Percentiles rank a stretch among this genome's conserved stretches.
Conservation (phyloP, 2,113 vertebrate genomes). For the Corythoichthys intestinalis region DNA sequence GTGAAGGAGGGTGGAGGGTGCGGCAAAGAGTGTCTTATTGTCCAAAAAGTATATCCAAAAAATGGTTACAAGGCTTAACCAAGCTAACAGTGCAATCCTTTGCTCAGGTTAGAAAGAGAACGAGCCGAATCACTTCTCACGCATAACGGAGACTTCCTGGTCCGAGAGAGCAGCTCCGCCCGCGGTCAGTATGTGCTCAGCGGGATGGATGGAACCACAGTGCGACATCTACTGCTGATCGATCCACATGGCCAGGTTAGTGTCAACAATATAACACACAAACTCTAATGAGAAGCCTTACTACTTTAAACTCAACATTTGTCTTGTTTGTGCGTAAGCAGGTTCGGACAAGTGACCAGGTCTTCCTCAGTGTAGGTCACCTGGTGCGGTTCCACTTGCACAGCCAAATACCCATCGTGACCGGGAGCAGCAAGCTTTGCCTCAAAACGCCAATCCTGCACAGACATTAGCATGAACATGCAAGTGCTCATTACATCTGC, state of each 20-base stretch:
- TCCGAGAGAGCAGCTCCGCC: conserved; percentile 84
- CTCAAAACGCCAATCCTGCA: conserved; percentile 81
- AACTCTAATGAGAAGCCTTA: not conserved
- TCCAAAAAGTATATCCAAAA: no score
- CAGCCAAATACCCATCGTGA: conserved; percentile 85
- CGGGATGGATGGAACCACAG: conserved; percentile 83
- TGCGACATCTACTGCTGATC: conserved; percentile 86
- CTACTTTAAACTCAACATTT: not conserved
- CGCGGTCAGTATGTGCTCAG: conserved; percentile 89
- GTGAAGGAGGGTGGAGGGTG: no score
- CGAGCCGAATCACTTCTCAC: conserved; percentile 83
- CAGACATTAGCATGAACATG: conserved; percentile 51
- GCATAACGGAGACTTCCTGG: conserved; percentile 86
- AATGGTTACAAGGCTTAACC: no score
- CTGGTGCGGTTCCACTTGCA: conserved; percentile 91
- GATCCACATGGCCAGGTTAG: conserved; percentile 87
- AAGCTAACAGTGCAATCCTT: not conserved
- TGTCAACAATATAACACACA: not conserved
- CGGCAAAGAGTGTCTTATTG: no score
- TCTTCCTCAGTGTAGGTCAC: conserved; percentile 84
- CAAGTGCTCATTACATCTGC: not conserved
- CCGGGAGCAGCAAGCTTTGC: conserved; percentile 85
- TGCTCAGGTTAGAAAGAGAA: conserved; percentile 75
- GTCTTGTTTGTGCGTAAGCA: conserved; percentile 40
- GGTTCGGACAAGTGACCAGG: conserved; percentile 88